Evolutionary conservation across 2,113 vertebrate genomes (phyloP).

Genomic region (Gopherus evgoodei): DNA sequence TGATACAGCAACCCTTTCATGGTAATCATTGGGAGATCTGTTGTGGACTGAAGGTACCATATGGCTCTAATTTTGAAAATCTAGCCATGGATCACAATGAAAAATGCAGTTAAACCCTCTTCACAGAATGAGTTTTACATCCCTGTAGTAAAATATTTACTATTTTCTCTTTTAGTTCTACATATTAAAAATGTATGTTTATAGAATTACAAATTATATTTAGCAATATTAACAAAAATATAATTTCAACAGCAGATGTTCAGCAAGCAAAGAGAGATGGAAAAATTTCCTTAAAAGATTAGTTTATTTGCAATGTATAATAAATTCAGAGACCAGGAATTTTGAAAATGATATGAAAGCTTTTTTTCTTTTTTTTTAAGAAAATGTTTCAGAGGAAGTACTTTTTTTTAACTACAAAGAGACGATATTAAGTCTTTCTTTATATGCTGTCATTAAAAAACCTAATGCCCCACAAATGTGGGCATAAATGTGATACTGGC

Average conservation of each 20-base stretch:
- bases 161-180: neutral
- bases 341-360: neutral
- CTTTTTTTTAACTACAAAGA: neutral
- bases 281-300: neutral
- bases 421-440: conserved; percentile 6
- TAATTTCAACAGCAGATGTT: neutral
- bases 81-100: neutral
- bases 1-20: neutral
- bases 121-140: neutral
- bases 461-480: conserved; percentile 10
- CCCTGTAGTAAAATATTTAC: neutral
- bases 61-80: neutral
- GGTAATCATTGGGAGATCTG: neutral
- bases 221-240: neutral
- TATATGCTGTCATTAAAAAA: neutral
- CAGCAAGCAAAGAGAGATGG: neutral
- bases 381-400: neutral
- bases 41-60: neutral
- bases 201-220: neutral
- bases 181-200: neutral
- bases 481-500: neutral
- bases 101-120: neutral
- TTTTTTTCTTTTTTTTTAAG: neutral
- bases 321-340: neutral
- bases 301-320: neutral